Evolutionary conservation across 2,113 vertebrate genomes (phyloP).

Genomic region (Pomatostomus ruficeps): DNA sequence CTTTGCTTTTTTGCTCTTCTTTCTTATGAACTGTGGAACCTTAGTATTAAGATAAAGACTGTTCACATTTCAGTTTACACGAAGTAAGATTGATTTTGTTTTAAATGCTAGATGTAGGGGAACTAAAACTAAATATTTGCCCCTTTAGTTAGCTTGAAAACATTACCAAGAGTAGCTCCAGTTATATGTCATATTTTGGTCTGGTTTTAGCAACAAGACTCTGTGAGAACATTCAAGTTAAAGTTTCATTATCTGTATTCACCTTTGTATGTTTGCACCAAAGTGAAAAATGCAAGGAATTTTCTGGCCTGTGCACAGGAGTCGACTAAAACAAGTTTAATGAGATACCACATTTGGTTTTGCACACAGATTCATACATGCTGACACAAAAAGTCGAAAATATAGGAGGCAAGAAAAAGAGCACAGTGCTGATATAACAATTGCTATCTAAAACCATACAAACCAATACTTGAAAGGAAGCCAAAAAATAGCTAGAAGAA

Average conservation of each 20-base stretch:
- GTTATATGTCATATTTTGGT: not conserved
- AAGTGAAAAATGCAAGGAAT: slow-evolving; percentile 67
- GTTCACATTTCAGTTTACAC: not conserved
- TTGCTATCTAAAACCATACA: not conserved
- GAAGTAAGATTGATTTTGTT: slow-evolving; percentile 17
- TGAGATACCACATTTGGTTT: not conserved
- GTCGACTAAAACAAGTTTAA: not conserved
- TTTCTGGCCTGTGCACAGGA: slow-evolving; percentile 5
- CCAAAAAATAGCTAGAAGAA: not conserved
- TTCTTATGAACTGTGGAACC: not conserved
- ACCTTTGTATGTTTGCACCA: slow-evolving; percentile 17
- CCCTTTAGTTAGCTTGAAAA: not conserved
- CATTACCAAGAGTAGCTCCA: not conserved
- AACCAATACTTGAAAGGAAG: not conserved
- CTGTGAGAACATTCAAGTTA: not conserved
- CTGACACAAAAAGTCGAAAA: not conserved
- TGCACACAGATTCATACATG: not conserved
- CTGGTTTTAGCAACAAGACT: not conserved
- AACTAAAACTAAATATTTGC: not conserved
- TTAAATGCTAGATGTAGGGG: not conserved
- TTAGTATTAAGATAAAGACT: not conserved
- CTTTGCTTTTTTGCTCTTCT: not conserved
- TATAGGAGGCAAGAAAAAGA: not conserved
- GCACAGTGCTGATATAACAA: not conserved
- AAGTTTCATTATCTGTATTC: slow-evolving; percentile 7